A percentile compares a stretch with the other conserved stretches of the same genome.
Conservation (phyloP, 2,888 invertebrate species). For the Drosophila helvetica region DNA sequence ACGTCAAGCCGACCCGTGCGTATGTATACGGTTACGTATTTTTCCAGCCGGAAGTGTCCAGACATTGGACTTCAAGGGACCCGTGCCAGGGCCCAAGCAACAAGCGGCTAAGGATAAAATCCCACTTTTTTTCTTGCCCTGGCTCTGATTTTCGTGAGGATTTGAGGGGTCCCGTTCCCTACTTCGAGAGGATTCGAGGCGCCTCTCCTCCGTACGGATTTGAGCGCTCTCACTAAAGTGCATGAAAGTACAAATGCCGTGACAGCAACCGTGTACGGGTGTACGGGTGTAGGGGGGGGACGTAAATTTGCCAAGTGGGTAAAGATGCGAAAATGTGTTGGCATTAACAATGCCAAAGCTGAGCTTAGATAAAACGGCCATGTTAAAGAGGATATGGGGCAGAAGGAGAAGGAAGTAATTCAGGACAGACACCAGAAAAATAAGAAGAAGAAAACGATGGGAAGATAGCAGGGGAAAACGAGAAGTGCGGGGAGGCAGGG, state of each 20-base stretch:
- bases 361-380: slow-evolving; percentile 37
- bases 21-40: slow-evolving; percentile 2
- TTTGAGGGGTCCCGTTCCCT: background rate
- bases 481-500: background rate
- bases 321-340: slow-evolving; percentile 61
- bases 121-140: slow-evolving; percentile 36
- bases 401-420: background rate
- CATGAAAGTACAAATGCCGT: slow-evolving; percentile 44
- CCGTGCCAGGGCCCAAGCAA: slow-evolving; percentile 36
- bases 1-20: slow-evolving; percentile 20
- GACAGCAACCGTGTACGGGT: slow-evolving; percentile 29
- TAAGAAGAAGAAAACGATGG: slow-evolving; percentile 1
- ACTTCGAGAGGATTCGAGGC: slow-evolving; percentile 3
- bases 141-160: slow-evolving; percentile 14
- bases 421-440: background rate
- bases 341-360: slow-evolving; percentile 55
- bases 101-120: slow-evolving; percentile 67
- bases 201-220: slow-evolving; percentile 50
- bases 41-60: slow-evolving; percentile 45
- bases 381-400: slow-evolving; percentile 9
- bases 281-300: too few relatives aligned
- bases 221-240: slow-evolving; percentile 54
- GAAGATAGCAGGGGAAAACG: background rate
- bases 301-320: slow-evolving; percentile 66
- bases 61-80: slow-evolving; percentile 23